These are phyloP conservation scores for Drosophila neotestacea DNA, from an alignment of 2,888 invertebrate species.

Conservation along the genomic window DNA sequence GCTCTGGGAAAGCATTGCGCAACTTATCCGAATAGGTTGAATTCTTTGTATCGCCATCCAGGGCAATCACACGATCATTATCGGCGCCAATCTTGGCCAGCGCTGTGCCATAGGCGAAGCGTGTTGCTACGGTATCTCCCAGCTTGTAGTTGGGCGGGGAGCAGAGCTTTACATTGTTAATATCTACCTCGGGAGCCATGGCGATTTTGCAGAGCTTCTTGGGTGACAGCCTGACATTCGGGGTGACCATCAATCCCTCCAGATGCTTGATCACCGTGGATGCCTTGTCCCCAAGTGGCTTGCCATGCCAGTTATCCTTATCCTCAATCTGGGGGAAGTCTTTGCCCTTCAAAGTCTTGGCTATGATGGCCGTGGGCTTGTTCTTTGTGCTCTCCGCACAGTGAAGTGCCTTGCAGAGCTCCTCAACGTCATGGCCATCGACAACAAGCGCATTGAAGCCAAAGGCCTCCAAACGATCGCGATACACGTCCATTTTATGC, in stretches of 20 bases:
- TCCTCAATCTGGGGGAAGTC: slow-evolving; percentile 96
- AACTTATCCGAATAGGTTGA: slow-evolving; percentile 98
- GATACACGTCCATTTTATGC: slow-evolving; percentile 94
- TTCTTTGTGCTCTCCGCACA: slow-evolving; percentile 91
- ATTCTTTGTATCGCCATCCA: slow-evolving; percentile 99
- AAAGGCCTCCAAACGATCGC: slow-evolving; percentile 94
- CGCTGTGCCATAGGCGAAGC: slow-evolving; percentile 97
- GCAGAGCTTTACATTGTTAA: slow-evolving; percentile 90
- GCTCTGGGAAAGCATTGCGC: slow-evolving; percentile 89
- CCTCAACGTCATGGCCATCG: slow-evolving; percentile 98
- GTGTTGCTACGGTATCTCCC: slow-evolving; percentile 93
- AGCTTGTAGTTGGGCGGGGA: slow-evolving; percentile 93
- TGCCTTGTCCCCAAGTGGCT: slow-evolving; percentile 94
- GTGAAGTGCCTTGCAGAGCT: slow-evolving; percentile 94
- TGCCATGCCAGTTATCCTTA: slow-evolving; percentile 98
- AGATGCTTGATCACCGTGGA: slow-evolving; percentile 90
- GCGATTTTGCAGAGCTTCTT: slow-evolving; percentile 88
- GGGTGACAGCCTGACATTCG: slow-evolving; percentile 86
- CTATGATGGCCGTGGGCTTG: slow-evolving; percentile 96
- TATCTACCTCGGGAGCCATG: slow-evolving; percentile 91
- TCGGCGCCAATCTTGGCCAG: slow-evolving; percentile 93
- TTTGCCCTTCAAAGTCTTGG: slow-evolving; percentile 98
- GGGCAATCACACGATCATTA: slow-evolving; percentile 93
- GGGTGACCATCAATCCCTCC: slow-evolving; percentile 85
- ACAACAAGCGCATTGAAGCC: slow-evolving; percentile 96